Evolutionary conservation across 2,888 invertebrate genomes (phyloP), one percentile per base, ranked within the genome.

Genomic region (Sinhomidia bicolor): DNA sequence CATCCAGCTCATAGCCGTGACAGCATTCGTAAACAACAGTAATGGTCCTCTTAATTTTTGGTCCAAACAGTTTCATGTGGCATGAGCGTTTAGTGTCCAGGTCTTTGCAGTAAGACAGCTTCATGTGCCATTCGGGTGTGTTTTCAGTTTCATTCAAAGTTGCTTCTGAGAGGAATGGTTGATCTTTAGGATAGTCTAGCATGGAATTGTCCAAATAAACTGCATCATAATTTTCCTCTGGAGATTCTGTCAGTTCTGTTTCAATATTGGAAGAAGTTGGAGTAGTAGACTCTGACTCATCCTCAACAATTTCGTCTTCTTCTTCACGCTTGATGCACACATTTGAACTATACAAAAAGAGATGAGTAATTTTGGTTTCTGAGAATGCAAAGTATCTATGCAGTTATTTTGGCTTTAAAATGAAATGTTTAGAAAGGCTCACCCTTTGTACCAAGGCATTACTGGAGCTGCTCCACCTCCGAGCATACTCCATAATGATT

Each of bases 11-110:
- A 93, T 94, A 96, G 54, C 96, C 96, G 92, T 95, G 95, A 93
- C 96, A 96, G 93, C 96, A 96, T 93, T 96, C 95, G 91, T 96
- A 95, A 23, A 95, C 95, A 76, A 95, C 94, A 14, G 94, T 95
- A 90, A 95, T 93, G 1, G 95, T 96, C 93, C 95, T 95, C 91
- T 95, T 95, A 51, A 95, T 94, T 29, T 74, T 87, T 5, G 90
- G 89, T 7, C 91, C 89, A 79, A 93, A 94, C 93, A 93, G 94
- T 94, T 94, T 94, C 36, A 94, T 94, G n/a, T 94, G 93, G 92
- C 95, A 95, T 92, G 94, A 93, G 92, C 95, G 95, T 93, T 94
- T 94, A 90, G 93, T 94, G 4, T 94, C 93, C 10, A 93, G 93
- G 92, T 94, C 94, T 78, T 94, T 93, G 91, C 95, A 95, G 84